Conservation (phyloP, 2,113 vertebrate species). For the Actenoides hombroni region DNA sequence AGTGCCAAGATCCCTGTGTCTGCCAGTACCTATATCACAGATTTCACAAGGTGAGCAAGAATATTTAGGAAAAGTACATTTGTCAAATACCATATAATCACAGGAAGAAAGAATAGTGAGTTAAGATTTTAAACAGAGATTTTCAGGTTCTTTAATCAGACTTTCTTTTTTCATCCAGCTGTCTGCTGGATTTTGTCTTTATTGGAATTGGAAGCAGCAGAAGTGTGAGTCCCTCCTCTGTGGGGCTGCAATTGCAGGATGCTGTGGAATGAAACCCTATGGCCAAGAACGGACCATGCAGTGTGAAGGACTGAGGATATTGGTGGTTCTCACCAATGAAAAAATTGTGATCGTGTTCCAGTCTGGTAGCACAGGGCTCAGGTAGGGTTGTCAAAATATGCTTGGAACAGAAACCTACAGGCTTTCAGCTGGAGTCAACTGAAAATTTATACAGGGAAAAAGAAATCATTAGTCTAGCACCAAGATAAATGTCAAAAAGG, state of each 20-base stretch:
- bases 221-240: not conserved
- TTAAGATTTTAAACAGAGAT: not conserved
- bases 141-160: not conserved
- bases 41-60: not conserved
- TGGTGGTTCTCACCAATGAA: not conserved
- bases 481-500: not conserved
- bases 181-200: conserved; percentile 24
- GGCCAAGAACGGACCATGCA: conserved; percentile 16
- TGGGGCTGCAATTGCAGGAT: not conserved
- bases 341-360: not conserved
- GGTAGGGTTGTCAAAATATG: not conserved
- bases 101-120: not conserved
- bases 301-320: not conserved
- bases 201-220: conserved; percentile 29
- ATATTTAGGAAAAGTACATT: not conserved
- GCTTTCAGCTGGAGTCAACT: not conserved
- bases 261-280: conserved; percentile 3
- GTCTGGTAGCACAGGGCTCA: not conserved
- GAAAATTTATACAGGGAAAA: not conserved
- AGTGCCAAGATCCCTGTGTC: not conserved
- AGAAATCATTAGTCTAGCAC: not conserved
- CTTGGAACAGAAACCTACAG: not conserved
- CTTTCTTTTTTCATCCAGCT: not conserved
- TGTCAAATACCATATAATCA: not conserved
- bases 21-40: not conserved